Conservation (phyloP, 2,113 vertebrate genomes). For the Urocynchramus pylzowi region DNA sequence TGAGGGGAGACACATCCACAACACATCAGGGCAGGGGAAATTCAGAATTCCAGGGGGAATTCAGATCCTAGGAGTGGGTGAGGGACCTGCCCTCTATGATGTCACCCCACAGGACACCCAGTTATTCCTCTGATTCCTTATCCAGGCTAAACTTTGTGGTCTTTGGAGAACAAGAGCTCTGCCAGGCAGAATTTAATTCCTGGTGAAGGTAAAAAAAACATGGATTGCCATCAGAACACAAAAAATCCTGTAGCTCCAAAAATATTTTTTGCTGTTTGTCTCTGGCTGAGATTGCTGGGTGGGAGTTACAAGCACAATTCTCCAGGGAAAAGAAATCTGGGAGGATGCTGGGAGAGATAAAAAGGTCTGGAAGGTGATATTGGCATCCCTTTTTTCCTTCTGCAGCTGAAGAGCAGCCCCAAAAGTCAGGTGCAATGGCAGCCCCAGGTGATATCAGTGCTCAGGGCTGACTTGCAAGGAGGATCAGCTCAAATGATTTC, state of each 20-base stretch:
- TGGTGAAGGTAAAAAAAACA: background rate
- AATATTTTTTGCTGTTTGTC: background rate
- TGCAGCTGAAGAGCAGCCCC: background rate
- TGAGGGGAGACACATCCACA: background rate
- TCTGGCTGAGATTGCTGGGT: background rate
- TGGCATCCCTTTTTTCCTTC: background rate
- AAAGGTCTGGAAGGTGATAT: background rate
- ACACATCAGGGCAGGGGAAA: background rate
- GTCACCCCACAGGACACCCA: background rate
- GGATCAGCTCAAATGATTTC: background rate
- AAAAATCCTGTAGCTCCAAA: background rate
- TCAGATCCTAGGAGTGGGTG: too few relatives aligned
- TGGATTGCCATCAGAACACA: background rate
- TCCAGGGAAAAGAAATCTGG: background rate
- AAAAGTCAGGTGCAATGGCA: background rate
- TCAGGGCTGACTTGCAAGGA: background rate
- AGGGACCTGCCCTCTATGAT: background rate
- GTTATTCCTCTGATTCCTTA: background rate
- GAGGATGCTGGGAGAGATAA: background rate
- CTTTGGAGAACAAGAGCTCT: background rate
- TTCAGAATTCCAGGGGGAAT: background rate
- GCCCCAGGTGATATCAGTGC: background rate
- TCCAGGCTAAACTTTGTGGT: background rate
- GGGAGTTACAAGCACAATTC: background rate
- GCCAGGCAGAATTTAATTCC: background rate